A percentile compares a stretch with the other conserved stretches of the same genome.
Conservation (phyloP, 1,140 invertebrate species). For the Melanaphis sacchari region DNA sequence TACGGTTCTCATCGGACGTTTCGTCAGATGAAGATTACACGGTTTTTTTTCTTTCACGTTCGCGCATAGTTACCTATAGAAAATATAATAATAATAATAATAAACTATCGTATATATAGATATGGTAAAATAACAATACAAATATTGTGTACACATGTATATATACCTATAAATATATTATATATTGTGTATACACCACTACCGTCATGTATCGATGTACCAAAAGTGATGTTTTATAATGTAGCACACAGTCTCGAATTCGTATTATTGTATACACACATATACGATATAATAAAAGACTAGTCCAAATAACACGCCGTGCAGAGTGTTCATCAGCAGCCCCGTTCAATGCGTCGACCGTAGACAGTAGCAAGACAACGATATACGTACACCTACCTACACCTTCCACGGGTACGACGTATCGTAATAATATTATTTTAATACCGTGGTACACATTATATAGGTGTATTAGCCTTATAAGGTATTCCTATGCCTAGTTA, state of each 20-base stretch:
- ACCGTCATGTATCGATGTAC: neutral
- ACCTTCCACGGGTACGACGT: neutral
- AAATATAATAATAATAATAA: neutral
- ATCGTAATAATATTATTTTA: slow-evolving; percentile 17
- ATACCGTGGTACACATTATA: neutral
- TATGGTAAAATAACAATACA: neutral
- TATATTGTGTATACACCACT: neutral
- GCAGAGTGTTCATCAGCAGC: neutral
- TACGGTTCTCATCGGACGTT: slow-evolving; percentile 5
- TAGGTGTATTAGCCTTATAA: neutral
- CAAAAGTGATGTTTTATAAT: too few species aligned
- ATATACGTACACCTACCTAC: neutral
- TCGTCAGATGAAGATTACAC: neutral
- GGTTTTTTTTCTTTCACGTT: neutral
- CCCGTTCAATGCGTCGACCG: neutral
- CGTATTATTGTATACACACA: neutral
- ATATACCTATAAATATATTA: neutral
- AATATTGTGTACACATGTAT: neutral
- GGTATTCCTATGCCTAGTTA: neutral
- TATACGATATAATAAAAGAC: neutral
- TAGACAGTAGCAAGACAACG: neutral
- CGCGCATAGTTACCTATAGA: neutral
- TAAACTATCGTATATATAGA: too few species aligned
- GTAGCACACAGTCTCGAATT: neutral
- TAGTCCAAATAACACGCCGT: neutral